A percentile compares a stretch with the other conserved stretches of the same genome.
Conservation (phyloP, 1,140 invertebrate species). For the Oryctes rhinoceros region DNA sequence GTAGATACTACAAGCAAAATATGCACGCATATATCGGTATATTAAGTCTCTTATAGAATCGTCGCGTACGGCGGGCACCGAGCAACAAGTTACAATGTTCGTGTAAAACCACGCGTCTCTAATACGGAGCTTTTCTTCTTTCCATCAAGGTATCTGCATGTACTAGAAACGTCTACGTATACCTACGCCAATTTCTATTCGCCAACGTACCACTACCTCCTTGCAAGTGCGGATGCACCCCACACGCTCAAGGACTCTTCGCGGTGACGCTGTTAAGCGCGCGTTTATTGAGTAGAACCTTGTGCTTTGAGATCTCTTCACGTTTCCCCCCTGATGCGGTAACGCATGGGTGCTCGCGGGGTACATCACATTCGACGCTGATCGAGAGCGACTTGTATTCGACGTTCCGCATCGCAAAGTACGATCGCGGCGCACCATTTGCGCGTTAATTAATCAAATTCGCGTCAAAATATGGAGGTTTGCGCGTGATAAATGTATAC, state of each 20-base stretch:
- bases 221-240: neutral
- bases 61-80: neutral
- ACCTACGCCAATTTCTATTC: neutral
- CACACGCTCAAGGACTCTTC: slow-evolving; percentile 13
- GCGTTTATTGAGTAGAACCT: neutral
- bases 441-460: slow-evolving; percentile 30
- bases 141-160: neutral
- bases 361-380: neutral
- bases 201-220: neutral
- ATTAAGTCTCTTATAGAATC: slow-evolving; percentile 5
- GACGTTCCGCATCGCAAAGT: neutral
- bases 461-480: slow-evolving; percentile 3
- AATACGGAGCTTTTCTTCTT: slow-evolving; percentile 7
- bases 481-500: neutral
- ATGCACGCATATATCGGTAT: neutral
- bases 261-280: slow-evolving; percentile 1
- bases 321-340: neutral
- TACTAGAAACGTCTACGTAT: neutral
- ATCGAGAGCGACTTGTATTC: slow-evolving; percentile 6
- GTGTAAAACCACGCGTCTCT: neutral
- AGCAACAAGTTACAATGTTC: neutral
- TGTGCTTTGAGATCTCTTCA: slow-evolving; percentile 31
- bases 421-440: neutral
- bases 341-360: neutral
- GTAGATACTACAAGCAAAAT: neutral